Evolutionary conservation across 2,888 invertebrate species (phyloP).

Genomic region (Calameuta idolon): DNA sequence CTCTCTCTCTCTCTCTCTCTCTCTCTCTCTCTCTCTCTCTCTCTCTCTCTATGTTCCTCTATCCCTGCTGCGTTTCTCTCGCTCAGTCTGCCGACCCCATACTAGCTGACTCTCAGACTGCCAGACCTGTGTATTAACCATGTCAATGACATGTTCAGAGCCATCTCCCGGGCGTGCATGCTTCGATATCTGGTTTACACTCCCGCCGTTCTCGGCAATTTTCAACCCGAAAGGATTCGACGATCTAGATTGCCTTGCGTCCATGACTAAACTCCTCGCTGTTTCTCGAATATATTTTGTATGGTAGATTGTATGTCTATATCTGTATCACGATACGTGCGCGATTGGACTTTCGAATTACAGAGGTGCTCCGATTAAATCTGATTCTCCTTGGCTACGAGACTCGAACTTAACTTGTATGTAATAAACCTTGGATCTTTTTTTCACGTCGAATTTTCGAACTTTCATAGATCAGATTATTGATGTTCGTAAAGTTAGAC

Average conservation of each 20-base stretch:
- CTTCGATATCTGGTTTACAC: conserved; percentile 27
- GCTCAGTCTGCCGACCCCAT: neutral
- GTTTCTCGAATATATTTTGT: neutral
- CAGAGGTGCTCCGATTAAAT: neutral
- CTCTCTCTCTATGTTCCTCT: conserved; percentile 43
- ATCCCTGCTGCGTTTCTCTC: conserved; percentile 42
- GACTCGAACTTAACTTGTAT: neutral
- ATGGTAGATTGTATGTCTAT: neutral
- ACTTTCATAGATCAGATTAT: neutral
- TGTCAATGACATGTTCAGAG: conserved; percentile 47
- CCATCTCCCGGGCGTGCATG: conserved; percentile 32
- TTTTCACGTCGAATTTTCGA: neutral
- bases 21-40: conserved; percentile 17
- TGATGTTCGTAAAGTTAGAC: neutral
- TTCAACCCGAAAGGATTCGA: conserved; percentile 24
- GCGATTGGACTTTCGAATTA: neutral
- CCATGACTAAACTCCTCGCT: conserved; percentile 9
- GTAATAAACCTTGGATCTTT: neutral
- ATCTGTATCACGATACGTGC: neutral
- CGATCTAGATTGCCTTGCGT: conserved; percentile 24
- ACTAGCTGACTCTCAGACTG: neutral
- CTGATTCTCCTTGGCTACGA: neutral
- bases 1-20: conserved; percentile 17
- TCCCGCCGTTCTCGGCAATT: conserved; percentile 28
- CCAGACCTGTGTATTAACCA: conserved; percentile 22